Conservation (phyloP, 2,797 vertebrate genomes). For the Poeciliopsis presidionis region DNA sequence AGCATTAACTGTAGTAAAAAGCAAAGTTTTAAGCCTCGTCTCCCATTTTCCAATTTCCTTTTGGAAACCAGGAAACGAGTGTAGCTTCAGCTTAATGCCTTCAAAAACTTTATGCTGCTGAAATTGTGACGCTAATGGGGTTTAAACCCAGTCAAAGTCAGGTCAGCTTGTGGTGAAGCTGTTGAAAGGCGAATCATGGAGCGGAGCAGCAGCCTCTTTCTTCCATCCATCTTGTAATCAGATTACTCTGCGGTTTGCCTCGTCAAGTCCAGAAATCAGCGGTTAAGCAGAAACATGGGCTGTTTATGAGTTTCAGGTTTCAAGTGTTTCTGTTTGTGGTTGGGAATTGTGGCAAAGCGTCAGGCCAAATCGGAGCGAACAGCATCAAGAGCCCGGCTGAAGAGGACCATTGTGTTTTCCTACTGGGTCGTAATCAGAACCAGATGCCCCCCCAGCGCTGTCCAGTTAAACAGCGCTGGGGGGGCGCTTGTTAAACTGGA, state of each 20-base stretch:
- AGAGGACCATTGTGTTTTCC: conserved; percentile 78
- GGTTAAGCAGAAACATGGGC: conserved; percentile 75
- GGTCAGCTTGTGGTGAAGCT: not conserved
- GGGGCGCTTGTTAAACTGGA: conserved; percentile 63
- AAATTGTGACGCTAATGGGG: not conserved
- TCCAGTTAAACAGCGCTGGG: conserved; percentile 10
- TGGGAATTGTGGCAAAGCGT: conserved; percentile 76
- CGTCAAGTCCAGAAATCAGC: conserved; percentile 61
- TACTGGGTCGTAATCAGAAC: conserved; percentile 74
- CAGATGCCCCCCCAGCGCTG: conserved; percentile 60
- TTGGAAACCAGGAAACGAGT: not conserved
- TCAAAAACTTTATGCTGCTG: not conserved
- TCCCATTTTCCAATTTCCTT: not conserved
- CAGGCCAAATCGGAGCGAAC: conserved; percentile 76
- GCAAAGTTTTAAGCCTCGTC: not conserved
- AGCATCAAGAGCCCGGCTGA: conserved; percentile 71
- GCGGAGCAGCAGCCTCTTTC: conserved; percentile 3
- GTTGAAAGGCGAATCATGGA: not conserved
- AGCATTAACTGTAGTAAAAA: not conserved
- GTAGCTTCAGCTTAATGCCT: not conserved
- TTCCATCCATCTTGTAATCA: conserved; percentile 56
- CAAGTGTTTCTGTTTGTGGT: conserved; percentile 76
- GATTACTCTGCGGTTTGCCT: conserved; percentile 59
- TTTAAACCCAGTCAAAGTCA: not conserved
- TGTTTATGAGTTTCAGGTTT: conserved; percentile 77